Conservation (phyloP, 2,113 vertebrate species). For the Neodontobutis hainanensis region DNA sequence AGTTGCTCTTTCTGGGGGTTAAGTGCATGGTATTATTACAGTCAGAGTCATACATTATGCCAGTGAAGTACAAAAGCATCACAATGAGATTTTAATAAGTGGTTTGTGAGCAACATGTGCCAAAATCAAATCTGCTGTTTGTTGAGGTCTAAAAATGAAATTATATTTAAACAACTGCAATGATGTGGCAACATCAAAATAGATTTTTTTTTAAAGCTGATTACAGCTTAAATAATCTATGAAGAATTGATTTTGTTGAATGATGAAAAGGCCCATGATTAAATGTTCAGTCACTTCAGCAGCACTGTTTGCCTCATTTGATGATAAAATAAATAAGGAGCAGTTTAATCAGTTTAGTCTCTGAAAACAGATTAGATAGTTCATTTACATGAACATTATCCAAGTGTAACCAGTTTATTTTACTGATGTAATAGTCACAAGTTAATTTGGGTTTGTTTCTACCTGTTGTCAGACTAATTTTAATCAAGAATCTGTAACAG, state of each 20-base stretch:
- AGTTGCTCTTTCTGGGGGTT: constrained; percentile 26
- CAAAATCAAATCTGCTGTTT: background rate
- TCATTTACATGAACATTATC: background rate
- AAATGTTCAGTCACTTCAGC: background rate
- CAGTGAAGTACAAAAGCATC: constrained; percentile 2
- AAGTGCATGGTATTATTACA: constrained; percentile 51
- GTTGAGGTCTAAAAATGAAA: background rate
- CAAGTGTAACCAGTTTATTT: background rate
- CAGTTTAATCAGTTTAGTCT: background rate
- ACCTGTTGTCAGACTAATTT: background rate
- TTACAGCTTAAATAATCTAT: constrained; percentile 8
- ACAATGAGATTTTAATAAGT: background rate
- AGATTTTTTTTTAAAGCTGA: background rate
- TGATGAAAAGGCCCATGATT: background rate
- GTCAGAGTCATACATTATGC: constrained; percentile 22
- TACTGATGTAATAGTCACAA: background rate
- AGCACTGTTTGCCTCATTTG: background rate
- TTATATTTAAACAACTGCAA: background rate
- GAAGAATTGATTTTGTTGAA: background rate
- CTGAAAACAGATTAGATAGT: background rate
- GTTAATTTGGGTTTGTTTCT: background rate
- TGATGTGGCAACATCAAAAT: background rate
- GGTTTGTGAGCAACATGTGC: background rate
- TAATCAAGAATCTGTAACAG: background rate
- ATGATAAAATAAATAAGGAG: background rate